Base-by-base conservation (phyloP, 2,797 vertebrate species). In the Lindbergichthys nudifrons region DNA sequence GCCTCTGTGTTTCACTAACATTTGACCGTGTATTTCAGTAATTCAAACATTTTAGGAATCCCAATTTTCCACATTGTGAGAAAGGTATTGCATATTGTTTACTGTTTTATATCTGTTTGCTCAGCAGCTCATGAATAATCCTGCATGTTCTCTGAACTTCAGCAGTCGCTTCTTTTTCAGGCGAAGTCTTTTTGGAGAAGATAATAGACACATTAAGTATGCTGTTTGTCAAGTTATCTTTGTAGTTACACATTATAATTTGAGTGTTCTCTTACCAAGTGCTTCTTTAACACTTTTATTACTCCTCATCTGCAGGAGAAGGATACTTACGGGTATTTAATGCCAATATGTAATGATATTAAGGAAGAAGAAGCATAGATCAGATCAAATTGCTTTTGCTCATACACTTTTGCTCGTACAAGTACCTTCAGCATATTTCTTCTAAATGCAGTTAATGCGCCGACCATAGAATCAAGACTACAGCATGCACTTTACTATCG, bases 401-500 rank as follows among this genome's bases (percentile, higher is more conserved):
- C n/a, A n/a, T n/a, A n/a, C n/a, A n/a, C n/a, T n/a, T n/a, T n/a
- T n/a, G n/a, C n/a, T n/a, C n/a, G n/a, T n/a, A n/a, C n/a, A n/a
- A n/a, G n/a, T n/a, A n/a, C 21, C 15, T 4, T 12, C n/a, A 61
- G 21, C 30, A n/a, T 39, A 23, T 57, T 62, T 67, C 16, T 59
- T 56, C 5, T 10, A 23, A 36, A 57, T 50, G 15, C 19, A 48
- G 52, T 52, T n/a, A 65, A 78, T 77, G 42, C 66, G 43, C 32
- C 42, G 45, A 47, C 45, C 54, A 57, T 30, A 60, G 16, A 48
- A 46, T 71, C 18, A 54, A 30, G n/a, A 51, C 73, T 32, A 65
- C 65, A 59, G 36, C 70, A 43, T 81, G 50, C 43, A 56, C 56
- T 83, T 74, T 21, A 59, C 43, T 62, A 53, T 53, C 84, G 79